phyloP scores from a whole-genome alignment of 1,140 invertebrate genomes.

The Belonocnema kinseyi region DNA sequence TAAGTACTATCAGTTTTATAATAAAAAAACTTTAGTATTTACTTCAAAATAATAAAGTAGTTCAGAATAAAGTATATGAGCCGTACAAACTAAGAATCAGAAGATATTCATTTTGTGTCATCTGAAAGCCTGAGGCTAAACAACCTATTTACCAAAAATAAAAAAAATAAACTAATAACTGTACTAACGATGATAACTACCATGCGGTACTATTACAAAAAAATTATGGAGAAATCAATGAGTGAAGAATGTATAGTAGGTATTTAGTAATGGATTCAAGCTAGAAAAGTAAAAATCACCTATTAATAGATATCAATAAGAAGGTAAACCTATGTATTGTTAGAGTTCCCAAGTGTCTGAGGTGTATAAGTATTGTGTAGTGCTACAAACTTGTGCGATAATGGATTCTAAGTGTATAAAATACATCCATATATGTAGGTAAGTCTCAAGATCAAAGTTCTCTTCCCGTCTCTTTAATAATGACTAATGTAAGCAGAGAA shows the following conservation, averaged over 20 bases:
- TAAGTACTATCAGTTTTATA: no score
- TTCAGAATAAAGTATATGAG: no score
- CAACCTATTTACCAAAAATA: no score
- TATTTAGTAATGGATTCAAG: not conserved
- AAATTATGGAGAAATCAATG: no score
- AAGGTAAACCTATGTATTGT: not conserved
- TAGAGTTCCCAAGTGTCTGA: constrained; percentile 12
- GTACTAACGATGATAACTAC: no score
- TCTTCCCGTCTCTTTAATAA: constrained; percentile 17
- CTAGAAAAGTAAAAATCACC: not conserved
- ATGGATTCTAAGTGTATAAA: constrained; percentile 13
- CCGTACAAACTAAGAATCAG: no score
- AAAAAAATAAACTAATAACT: no score
- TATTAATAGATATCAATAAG: constrained; percentile 5
- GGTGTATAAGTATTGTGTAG: not conserved
- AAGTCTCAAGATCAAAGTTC: not conserved
- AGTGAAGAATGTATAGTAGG: not conserved
- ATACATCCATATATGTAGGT: constrained; percentile 10
- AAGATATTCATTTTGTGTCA: no score
- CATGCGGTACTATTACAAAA: no score
- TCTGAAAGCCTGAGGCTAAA: no score
- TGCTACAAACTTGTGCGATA: not conserved
- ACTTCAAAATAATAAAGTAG: no score
- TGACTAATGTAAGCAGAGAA: not conserved
- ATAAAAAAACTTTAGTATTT: no score